These are phyloP conservation scores for Trachelus troglodyta DNA, from an alignment of 2,888 invertebrate species.

Conservation along the genomic window DNA sequence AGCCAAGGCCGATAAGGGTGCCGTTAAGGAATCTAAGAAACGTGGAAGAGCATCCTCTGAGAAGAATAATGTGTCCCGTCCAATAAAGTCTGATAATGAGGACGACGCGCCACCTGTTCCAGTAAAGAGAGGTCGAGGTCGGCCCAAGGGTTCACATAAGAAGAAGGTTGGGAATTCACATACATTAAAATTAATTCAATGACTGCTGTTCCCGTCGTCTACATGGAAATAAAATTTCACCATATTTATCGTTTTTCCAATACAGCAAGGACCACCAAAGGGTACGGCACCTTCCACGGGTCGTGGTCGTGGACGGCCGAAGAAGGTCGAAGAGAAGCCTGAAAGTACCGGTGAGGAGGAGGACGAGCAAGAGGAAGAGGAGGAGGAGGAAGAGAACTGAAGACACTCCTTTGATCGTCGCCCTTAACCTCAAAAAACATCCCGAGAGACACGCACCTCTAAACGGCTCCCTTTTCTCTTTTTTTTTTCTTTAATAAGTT, in stretches of 20 bases:
- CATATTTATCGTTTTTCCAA: slow-evolving; percentile 28
- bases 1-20: slow-evolving; percentile 49
- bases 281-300: slow-evolving; percentile 46
- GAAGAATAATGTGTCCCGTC: slow-evolving; percentile 55
- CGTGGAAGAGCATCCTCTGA: slow-evolving; percentile 57
- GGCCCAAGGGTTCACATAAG: slow-evolving; percentile 63
- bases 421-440: slow-evolving; percentile 9
- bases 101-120: slow-evolving; percentile 60
- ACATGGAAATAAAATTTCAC: slow-evolving; percentile 2
- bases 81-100: slow-evolving; percentile 60
- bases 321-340: slow-evolving; percentile 64
- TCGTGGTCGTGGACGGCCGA: slow-evolving; percentile 60
- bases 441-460: slow-evolving; percentile 15
- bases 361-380: slow-evolving; percentile 63
- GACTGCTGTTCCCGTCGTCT: neutral
- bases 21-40: slow-evolving; percentile 61
- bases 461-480: slow-evolving; percentile 11
- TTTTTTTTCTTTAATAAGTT: slow-evolving; percentile 6
- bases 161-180: slow-evolving; percentile 51
- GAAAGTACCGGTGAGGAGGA: slow-evolving; percentile 64
- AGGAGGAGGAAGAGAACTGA: slow-evolving; percentile 62
- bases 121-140: slow-evolving; percentile 61
- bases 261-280: slow-evolving; percentile 51
- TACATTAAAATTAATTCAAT: neutral
- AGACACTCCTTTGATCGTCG: slow-evolving; percentile 20